phyloP scores from a whole-genome alignment of 2,888 invertebrate species.

The Synergus itoensis region DNA sequence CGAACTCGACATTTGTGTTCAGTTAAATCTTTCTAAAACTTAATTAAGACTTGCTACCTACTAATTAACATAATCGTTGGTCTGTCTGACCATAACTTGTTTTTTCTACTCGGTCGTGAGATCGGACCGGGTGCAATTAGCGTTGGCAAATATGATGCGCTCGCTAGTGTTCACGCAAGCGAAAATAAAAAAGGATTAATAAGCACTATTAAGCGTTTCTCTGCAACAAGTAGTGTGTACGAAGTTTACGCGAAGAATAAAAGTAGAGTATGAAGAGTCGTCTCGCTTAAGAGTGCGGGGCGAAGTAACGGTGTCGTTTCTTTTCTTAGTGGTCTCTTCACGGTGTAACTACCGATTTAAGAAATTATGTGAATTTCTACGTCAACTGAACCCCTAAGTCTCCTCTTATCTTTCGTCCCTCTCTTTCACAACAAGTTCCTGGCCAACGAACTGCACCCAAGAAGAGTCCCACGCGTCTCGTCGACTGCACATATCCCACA shows the following conservation, averaged over 20 bases:
- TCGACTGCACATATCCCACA: conserved; percentile 67
- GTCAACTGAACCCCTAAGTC: conserved; percentile 49
- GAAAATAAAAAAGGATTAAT: conserved; percentile 19
- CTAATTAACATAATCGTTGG: conserved; percentile 3
- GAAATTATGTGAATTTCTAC: conserved; percentile 55
- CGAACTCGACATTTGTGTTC: background rate
- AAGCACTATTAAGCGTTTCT: conserved; percentile 17
- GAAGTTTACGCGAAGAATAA: conserved; percentile 20
- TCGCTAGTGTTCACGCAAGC: conserved; percentile 12
- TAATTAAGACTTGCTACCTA: background rate
- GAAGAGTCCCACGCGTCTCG: conserved; percentile 69
- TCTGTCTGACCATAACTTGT: conserved; percentile 15
- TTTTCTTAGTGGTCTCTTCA: conserved; percentile 52
- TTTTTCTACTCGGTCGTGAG: conserved; percentile 24
- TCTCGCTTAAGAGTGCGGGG: conserved; percentile 8
- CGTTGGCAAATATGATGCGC: conserved; percentile 6
- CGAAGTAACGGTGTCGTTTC: conserved; percentile 50
- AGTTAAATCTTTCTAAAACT: background rate
- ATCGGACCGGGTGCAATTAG: conserved; percentile 3
- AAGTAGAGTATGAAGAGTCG: conserved; percentile 31
- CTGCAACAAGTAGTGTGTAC: background rate
- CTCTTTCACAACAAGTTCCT: conserved; percentile 47
- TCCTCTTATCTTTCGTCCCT: conserved; percentile 39
- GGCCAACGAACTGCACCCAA: conserved; percentile 53
- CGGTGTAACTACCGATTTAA: conserved; percentile 56